phyloP scores from a whole-genome alignment of 2,888 invertebrate species.

The Limnephilus auricula region DNA sequence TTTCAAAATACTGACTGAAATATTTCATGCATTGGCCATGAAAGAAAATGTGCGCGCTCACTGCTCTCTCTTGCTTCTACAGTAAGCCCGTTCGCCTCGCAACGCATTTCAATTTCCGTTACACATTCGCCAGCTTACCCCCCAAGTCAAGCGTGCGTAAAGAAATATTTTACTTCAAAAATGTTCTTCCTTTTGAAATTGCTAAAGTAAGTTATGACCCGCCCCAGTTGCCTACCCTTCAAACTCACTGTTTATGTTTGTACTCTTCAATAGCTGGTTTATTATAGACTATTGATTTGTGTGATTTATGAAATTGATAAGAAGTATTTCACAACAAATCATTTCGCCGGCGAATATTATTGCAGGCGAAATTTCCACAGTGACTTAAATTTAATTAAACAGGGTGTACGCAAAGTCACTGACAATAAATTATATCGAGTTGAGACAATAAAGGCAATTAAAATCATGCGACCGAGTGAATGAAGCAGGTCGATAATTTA shows the following conservation, averaged over 20 bases:
- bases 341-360: neutral
- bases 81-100: too few species aligned
- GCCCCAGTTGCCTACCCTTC: neutral
- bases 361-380: neutral
- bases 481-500: constrained; percentile 18
- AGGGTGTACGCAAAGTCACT: constrained; percentile 4
- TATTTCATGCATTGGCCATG: too few species aligned
- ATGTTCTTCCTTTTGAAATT: neutral
- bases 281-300: neutral
- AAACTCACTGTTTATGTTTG: neutral
- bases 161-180: too few species aligned
- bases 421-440: constrained; percentile 37
- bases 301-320: neutral
- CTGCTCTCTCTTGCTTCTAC: too few species aligned
- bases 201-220: neutral
- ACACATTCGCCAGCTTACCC: too few species aligned
- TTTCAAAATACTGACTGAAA: too few species aligned
- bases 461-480: constrained; percentile 41
- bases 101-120: too few species aligned
- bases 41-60: too few species aligned
- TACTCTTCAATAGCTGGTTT: neutral
- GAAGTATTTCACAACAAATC: neutral
- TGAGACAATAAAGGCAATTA: constrained; percentile 38
- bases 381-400: constrained; percentile 37
- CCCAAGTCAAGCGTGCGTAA: too few species aligned